Evolutionary conservation across 1,140 invertebrate genomes (phyloP).

Genomic region (Holcopasites calliopsidis): DNA sequence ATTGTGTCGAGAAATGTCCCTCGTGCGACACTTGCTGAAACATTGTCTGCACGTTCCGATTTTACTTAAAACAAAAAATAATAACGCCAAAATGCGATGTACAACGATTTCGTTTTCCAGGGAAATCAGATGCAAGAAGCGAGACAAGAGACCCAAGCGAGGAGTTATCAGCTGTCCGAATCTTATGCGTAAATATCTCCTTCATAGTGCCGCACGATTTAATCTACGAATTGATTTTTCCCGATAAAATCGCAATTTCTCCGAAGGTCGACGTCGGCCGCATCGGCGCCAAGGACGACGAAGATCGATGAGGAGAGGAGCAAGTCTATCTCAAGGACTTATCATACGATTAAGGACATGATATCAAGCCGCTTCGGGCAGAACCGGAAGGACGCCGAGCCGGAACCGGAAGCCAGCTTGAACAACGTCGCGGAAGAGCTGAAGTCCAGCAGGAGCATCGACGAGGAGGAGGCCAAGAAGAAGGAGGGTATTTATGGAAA

Average conservation of each 20-base stretch:
- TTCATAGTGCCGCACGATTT: not conserved
- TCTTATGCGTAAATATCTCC: slow-evolving; percentile 70
- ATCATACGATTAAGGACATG: slow-evolving; percentile 91
- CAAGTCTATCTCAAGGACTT: slow-evolving; percentile 87
- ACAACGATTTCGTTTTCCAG: too few species aligned
- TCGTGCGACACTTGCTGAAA: too few species aligned
- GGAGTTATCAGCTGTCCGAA: slow-evolving; percentile 68
- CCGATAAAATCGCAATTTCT: slow-evolving; percentile 30
- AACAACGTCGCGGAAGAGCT: slow-evolving; percentile 84
- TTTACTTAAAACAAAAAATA: too few species aligned
- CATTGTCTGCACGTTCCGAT: too few species aligned
- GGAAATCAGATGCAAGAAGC: slow-evolving; percentile 70
- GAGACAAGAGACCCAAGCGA: slow-evolving; percentile 69
- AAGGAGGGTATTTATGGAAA: slow-evolving; percentile 81
- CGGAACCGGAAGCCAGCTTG: slow-evolving; percentile 81
- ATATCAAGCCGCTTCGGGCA: slow-evolving; percentile 89
- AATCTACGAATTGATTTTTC: not conserved
- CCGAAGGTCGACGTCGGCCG: slow-evolving; percentile 65
- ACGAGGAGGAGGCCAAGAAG: slow-evolving; percentile 74
- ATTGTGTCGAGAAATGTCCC: not conserved
- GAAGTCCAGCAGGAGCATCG: slow-evolving; percentile 78
- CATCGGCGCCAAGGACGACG: slow-evolving; percentile 62
- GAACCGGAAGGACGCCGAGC: slow-evolving; percentile 81
- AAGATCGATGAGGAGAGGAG: slow-evolving; percentile 81
- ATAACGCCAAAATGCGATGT: too few species aligned